Base-by-base conservation (phyloP, 2,888 invertebrate genomes). In the Tinea trinotella region DNA sequence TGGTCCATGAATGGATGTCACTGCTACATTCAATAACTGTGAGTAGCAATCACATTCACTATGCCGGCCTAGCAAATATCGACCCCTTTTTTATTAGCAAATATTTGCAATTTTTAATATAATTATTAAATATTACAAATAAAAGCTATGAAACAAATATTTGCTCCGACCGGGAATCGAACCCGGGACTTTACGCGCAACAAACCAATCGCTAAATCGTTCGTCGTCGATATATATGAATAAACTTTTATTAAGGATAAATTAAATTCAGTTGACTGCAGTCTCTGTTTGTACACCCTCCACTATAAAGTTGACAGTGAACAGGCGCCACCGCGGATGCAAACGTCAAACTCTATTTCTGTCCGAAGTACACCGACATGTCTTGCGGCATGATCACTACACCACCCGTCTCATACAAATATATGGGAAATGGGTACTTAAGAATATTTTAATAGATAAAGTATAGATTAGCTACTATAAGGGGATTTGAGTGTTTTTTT, bases 271-370 rank as follows among this genome's bases (percentile, higher is more conserved):
- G 1, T 40, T 24, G 9, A 24, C 5, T 24, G 9, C 7, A 40
- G 40, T 17, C 52, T 52, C 35, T 52, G 52, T 24, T 18, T 9
- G 12, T 15, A 4, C 19, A 24, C 4, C 22, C 56, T 76, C 59
- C 67, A 68, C 83, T 83, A 62, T 68, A 64, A 64, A 79, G 84
- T 82, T 84, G 84, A 84, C 84, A 84, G 75, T 79, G 81, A 84
- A 79, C 83, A 85, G 84, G 84, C 84, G 84, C 84, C 84, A 82
- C 78, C 79, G 66, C 78, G 77, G 79, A 79, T 81, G 76, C 82
- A 77, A 83, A 70, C 83, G 83, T 83, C 83, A 80, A 81, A 67
- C 69, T 73, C 82, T 84, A 83, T 84, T 84, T 83, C 82, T 76
- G 82, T 76, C 73, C 70, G 76, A 70, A 76, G 74, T 67, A 68